Evolutionary conservation across 2,797 vertebrate species (phyloP), one percentile per base, ranked within the genome.

Genomic region (Typhlichthys eigenmanni): DNA sequence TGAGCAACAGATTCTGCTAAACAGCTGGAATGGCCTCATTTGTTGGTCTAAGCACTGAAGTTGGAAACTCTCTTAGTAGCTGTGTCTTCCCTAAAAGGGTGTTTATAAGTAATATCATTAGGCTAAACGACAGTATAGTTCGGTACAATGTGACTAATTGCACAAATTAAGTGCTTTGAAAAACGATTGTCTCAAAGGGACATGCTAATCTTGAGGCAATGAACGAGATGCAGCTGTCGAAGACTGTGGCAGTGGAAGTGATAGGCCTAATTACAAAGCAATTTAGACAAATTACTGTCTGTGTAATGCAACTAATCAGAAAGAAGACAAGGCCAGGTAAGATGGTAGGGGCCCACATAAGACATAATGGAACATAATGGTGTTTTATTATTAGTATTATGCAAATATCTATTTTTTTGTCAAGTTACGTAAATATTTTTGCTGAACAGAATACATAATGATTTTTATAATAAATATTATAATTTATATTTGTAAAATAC

Each of bases 231-330:
- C 83, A 90, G 86, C 82, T 89, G 87, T 79, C 73, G 71, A 78
- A 56, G 76, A 72, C 75, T 75, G 78, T 74, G 74, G 77, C 77
- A 70, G 71, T 72, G 71, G 72, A 74, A 83, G 80, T 84, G 83
- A 87, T 81, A 65, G 81, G 64, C 72, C 76, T 87, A 85, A 89
- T 88, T 88, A 81, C 85, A 60, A 68, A 72, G 71, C 75, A 89
- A 88, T 89, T 90, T 79, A 79, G 71, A 64, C 70, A 83, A 83
- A 90, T 85, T 85, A 84, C 83, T 87, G 85, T 89, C 84, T 73
- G 61, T 83, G 71, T 75, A 69, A 79, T 54, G 55, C 72, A 77
- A 64, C 61, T 34, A 2, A 53, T 58, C 29, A 81, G 71, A 85
- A 62, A 71, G 81, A 69, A 71, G 80, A 83, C 70, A 58, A 59